Conservation (phyloP, 2,113 vertebrate genomes). For the Xiphophorus maculatus region DNA sequence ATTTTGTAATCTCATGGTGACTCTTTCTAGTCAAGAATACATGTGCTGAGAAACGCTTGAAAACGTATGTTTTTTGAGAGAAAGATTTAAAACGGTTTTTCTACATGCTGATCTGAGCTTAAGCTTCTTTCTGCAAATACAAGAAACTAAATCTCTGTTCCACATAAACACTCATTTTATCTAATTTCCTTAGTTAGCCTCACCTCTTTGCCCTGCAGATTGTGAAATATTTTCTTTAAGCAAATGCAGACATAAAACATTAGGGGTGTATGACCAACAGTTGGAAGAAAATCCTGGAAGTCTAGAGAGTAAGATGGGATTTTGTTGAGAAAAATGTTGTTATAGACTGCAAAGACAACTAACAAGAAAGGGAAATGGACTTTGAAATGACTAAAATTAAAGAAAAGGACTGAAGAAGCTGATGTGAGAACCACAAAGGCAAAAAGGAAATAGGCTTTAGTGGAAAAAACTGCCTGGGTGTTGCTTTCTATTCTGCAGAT, state of each 20-base stretch:
- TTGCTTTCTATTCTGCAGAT: no score
- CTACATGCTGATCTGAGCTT: constrained; percentile 8
- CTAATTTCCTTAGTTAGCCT: constrained; percentile 17
- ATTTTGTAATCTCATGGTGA: no score
- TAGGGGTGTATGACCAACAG: constrained; percentile 32
- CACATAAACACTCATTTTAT: constrained; percentile 8
- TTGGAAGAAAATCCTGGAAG: constrained; percentile 16
- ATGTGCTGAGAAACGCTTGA: not conserved
- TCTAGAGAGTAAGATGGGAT: constrained; percentile 45
- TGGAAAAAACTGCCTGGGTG: constrained; percentile 4
- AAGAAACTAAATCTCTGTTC: constrained; percentile 11
- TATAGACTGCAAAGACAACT: constrained; percentile 45
- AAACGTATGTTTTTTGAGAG: constrained; percentile 16
- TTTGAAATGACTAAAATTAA: constrained; percentile 52
- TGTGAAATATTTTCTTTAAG: constrained; percentile 29
- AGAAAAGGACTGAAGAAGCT: constrained; percentile 34
- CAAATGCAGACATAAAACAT: constrained; percentile 34
- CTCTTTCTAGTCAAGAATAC: no score
- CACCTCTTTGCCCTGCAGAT: constrained; percentile 9
- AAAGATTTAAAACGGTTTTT: no score
- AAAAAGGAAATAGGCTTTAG: constrained; percentile 44
- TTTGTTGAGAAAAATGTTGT: constrained; percentile 32
- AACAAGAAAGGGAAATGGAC: constrained; percentile 48
- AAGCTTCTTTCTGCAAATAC: constrained; percentile 31
- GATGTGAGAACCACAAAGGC: constrained; percentile 45